Conservation (phyloP, 2,888 invertebrate species). For the Xanthia togata region DNA sequence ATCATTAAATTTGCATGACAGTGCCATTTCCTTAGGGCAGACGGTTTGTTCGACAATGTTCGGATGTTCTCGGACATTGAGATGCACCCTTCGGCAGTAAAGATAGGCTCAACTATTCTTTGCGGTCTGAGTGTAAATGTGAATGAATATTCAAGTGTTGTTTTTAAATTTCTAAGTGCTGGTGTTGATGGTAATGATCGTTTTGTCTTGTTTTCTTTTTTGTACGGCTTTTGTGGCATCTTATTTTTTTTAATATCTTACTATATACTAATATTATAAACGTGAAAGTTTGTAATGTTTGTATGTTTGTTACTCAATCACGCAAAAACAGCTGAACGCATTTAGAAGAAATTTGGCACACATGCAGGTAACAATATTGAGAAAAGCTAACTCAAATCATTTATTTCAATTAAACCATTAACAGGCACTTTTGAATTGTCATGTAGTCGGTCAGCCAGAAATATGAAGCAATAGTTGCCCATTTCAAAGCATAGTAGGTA, state of each 20-base stretch:
- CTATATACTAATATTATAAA: not conserved
- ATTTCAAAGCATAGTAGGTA: too few relatives aligned
- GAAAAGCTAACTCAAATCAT: too few relatives aligned
- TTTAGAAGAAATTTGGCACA: not conserved
- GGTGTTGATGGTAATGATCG: slow-evolving; percentile 48
- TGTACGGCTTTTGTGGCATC: slow-evolving; percentile 4
- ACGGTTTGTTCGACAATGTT: slow-evolving; percentile 60
- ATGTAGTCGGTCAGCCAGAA: too few relatives aligned
- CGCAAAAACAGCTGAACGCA: not conserved
- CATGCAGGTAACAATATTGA: too few relatives aligned
- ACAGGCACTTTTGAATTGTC: too few relatives aligned
- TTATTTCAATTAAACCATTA: too few relatives aligned
- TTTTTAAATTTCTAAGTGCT: slow-evolving; percentile 61
- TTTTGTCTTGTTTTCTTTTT: slow-evolving; percentile 33
- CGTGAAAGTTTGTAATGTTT: not conserved
- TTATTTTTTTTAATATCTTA: too few relatives aligned
- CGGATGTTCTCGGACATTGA: slow-evolving; percentile 70
- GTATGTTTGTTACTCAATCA: not conserved
- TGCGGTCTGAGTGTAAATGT: slow-evolving; percentile 61
- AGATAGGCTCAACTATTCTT: slow-evolving; percentile 71
- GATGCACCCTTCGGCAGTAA: slow-evolving; percentile 82
- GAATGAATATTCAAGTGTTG: slow-evolving; percentile 80
- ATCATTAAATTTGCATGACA: slow-evolving; percentile 84
- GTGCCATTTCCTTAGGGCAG: slow-evolving; percentile 75
- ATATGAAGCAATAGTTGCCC: too few relatives aligned